A percentile compares a stretch with the other conserved stretches of the same genome.
These are phyloP conservation scores for Astyanax mexicanus DNA, from an alignment of 2,797 vertebrate genomes.

Conservation along the genomic window DNA sequence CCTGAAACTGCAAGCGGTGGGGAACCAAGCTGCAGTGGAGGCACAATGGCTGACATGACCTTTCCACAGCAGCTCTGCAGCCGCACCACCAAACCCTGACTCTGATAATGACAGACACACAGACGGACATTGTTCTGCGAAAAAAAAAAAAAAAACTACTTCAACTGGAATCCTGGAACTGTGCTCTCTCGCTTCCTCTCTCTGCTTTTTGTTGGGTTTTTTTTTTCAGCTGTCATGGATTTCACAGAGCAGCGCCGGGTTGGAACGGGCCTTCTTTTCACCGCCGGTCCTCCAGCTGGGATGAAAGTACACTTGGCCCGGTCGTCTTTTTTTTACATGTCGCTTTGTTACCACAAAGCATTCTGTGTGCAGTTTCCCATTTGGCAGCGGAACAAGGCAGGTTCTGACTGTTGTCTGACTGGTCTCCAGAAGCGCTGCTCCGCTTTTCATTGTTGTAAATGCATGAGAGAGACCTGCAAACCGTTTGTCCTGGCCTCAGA, in stretches of 20 bases:
- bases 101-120: constrained; percentile 59
- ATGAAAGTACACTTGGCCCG: constrained; percentile 70
- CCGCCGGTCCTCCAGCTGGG: constrained; percentile 66
- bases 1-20: constrained; percentile 50
- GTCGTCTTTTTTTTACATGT: constrained; percentile 49
- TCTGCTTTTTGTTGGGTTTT: neutral
- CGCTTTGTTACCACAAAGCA: constrained; percentile 69
- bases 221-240: constrained; percentile 19
- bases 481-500: constrained; percentile 33
- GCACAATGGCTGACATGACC: constrained; percentile 65
- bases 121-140: constrained; percentile 54
- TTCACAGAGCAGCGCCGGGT: constrained; percentile 47
- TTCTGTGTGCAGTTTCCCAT: constrained; percentile 70
- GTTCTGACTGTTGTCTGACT: constrained; percentile 35
- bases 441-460: constrained; percentile 38
- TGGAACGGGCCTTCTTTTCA: constrained; percentile 48
- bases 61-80: constrained; percentile 57
- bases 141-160: constrained; percentile 65
- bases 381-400: constrained; percentile 45
- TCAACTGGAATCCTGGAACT: constrained; percentile 58
- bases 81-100: constrained; percentile 45
- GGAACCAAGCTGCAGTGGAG: constrained; percentile 10
- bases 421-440: constrained; percentile 33
- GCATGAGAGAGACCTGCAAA: constrained; percentile 27
- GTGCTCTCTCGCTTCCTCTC: neutral